Conservation (phyloP, 2,797 vertebrate genomes). For the Lepus townsendii region DNA sequence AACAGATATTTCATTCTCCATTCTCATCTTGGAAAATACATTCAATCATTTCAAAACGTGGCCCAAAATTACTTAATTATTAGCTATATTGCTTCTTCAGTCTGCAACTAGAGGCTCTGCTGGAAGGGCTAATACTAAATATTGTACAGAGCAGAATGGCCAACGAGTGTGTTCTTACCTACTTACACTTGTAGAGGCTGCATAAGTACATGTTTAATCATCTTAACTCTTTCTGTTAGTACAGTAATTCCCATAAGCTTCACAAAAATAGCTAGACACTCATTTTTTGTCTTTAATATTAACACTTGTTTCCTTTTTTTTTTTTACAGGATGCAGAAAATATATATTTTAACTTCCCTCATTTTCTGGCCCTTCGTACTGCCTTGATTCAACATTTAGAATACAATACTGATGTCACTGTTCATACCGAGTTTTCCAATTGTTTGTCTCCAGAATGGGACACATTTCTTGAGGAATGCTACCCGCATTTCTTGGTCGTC, state of each 20-base stretch:
- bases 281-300: not conserved
- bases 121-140: not conserved
- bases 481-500: constrained; percentile 82
- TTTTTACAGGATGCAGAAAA: constrained; percentile 82
- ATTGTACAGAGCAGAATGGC: not conserved
- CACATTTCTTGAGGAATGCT: constrained; percentile 79
- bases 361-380: constrained; percentile 72
- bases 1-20: not conserved
- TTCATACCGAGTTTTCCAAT: constrained; percentile 83
- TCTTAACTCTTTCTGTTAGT: not conserved
- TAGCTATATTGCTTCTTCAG: not conserved
- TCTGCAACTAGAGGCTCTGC: not conserved
- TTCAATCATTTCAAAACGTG: not conserved
- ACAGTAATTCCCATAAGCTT: not conserved
- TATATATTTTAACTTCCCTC: constrained; percentile 73
- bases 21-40: not conserved
- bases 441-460: constrained; percentile 81
- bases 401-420: constrained; percentile 67
- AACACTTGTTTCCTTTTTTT: constrained; percentile 49
- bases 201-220: not conserved
- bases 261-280: not conserved
- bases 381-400: constrained; percentile 82
- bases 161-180: not conserved
- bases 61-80: not conserved
- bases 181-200: not conserved